These are phyloP conservation scores for Petroica traversi DNA, from an alignment of 2,113 vertebrate species.

Conservation along the genomic window DNA sequence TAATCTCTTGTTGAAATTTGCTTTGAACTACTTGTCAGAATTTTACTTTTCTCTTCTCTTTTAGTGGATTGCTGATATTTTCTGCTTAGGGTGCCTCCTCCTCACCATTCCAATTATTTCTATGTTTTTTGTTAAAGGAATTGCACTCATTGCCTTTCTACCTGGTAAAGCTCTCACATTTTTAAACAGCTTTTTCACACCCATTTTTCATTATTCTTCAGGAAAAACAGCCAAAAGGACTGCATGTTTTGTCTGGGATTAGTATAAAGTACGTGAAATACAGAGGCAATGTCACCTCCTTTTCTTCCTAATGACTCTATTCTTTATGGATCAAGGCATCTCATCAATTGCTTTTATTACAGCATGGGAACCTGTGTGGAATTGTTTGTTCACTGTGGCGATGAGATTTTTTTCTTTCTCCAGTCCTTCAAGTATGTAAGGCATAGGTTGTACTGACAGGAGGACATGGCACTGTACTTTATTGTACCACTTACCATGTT, in stretches of 20 bases:
- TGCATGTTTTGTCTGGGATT: not conserved
- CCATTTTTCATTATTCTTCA: not conserved
- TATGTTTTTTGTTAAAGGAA: not conserved
- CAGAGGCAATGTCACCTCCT: not conserved
- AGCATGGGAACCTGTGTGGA: not conserved
- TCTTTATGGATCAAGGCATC: slow-evolving; percentile 8
- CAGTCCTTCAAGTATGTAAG: not conserved
- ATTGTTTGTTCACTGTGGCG: not conserved
- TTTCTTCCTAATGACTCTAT: not conserved
- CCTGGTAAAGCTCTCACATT: not conserved
- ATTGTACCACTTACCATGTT: not conserved
- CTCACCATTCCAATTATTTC: not conserved
- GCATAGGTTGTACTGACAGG: not conserved
- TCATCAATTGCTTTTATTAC: slow-evolving; percentile 23
- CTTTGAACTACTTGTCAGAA: not conserved
- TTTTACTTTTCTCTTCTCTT: not conserved
- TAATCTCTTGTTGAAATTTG: not conserved
- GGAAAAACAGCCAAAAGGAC: not conserved
- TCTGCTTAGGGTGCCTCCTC: not conserved
- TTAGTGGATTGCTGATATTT: not conserved
- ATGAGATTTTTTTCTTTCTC: not conserved
- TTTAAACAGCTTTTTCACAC: not conserved
- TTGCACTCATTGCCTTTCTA: not conserved
- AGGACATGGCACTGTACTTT: not conserved
- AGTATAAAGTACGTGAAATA: not conserved